A percentile compares a stretch with the other conserved stretches of the same genome.
Evolutionary conservation across 2,113 vertebrate species (phyloP).

Genomic region (Edolisoma coerulescens): DNA sequence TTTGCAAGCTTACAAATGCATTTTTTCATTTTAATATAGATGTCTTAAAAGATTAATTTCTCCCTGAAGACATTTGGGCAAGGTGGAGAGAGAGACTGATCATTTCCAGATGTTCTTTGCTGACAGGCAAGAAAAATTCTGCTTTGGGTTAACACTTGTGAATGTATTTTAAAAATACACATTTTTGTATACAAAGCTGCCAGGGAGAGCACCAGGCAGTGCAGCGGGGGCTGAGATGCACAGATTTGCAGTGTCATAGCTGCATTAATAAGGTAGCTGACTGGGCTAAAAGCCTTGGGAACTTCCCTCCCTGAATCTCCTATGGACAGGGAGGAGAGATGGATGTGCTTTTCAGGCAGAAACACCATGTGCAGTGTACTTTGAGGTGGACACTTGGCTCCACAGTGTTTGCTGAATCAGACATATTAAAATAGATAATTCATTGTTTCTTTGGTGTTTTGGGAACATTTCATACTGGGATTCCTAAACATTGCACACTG

Average conservation of each 20-base stretch:
- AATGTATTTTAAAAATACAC: neutral
- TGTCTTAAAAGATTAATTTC: slow-evolving; percentile 27
- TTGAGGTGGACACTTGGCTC: neutral
- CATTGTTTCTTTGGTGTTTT: neutral
- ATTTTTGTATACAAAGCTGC: neutral
- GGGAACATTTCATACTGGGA: neutral
- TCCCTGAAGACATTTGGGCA: neutral
- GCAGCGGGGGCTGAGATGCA: neutral
- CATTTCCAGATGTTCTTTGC: slow-evolving; percentile 21
- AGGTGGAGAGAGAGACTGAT: neutral
- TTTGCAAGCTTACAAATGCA: neutral
- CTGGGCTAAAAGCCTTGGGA: neutral
- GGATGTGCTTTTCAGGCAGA: neutral
- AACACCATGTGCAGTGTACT: accelerated
- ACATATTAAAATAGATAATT: neutral
- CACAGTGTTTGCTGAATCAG: neutral
- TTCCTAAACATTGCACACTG: neutral
- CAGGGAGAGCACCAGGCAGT: neutral
- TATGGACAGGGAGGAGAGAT: neutral
- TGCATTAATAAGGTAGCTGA: neutral
- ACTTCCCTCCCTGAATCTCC: neutral
- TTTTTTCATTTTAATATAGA: neutral
- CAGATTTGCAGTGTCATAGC: neutral
- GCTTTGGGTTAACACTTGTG: neutral
- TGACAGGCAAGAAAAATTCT: slow-evolving; percentile 1